phyloP scores from a whole-genome alignment of 2,888 invertebrate species.

The Himalopsyche anomala region DNA sequence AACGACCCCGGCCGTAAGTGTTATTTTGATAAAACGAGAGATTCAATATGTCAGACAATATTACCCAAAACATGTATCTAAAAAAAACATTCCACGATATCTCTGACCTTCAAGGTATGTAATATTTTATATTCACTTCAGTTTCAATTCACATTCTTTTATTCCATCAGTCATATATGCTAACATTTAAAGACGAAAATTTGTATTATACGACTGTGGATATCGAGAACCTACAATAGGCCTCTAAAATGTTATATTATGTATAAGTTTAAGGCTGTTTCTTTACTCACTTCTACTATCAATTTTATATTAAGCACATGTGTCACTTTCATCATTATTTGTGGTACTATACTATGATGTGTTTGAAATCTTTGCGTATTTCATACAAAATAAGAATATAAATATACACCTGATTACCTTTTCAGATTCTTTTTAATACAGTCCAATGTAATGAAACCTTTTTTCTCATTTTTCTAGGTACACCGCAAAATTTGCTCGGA shows the following conservation, averaged over 20 bases:
- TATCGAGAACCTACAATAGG: not conserved
- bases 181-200: not conserved
- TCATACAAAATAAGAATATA: no score
- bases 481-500: no score
- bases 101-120: not conserved
- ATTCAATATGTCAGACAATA: slow-evolving; percentile 14
- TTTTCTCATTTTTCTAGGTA: no score
- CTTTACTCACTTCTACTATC: slow-evolving; percentile 19
- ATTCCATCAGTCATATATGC: not conserved
- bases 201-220: slow-evolving; percentile 8
- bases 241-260: slow-evolving; percentile 13
- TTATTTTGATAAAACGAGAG: slow-evolving; percentile 33
- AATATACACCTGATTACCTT: no score
- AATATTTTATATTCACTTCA: not conserved
- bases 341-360: no score
- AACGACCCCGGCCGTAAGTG: not conserved
- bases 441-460: no score
- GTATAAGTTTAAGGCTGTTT: slow-evolving; percentile 35
- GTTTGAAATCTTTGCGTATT: no score
- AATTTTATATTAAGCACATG: not conserved
- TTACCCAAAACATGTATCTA: not conserved
- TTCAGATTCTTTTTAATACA: no score
- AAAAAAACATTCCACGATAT: not conserved
- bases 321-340: slow-evolving; percentile 3
- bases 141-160: not conserved